phyloP scores from a whole-genome alignment of 1,140 invertebrate genomes.

The Tetramorium parvispinum region DNA sequence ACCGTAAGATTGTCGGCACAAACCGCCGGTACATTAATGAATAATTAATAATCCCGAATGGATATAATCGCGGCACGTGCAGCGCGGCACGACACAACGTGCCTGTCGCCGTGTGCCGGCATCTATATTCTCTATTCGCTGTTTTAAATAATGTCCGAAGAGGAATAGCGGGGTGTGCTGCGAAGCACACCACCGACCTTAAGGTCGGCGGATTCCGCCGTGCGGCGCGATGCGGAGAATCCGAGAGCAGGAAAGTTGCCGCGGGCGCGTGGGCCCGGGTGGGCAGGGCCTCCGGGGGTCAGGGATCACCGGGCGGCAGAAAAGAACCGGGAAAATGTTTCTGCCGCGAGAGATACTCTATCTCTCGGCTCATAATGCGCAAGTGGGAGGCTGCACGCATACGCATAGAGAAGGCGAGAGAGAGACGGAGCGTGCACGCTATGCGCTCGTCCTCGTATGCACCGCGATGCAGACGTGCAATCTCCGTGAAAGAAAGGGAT shows the following conservation, averaged over 20 bases:
- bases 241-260: slow-evolving; percentile 56
- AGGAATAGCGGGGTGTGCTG: slow-evolving; percentile 22
- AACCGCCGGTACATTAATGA: slow-evolving; percentile 24
- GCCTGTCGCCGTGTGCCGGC: background rate
- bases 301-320: slow-evolving; percentile 77
- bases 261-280: slow-evolving; percentile 77
- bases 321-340: slow-evolving; percentile 79
- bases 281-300: slow-evolving; percentile 74
- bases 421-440: background rate
- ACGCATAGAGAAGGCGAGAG: slow-evolving; percentile 37
- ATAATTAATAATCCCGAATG: slow-evolving; percentile 53
- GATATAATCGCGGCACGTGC: slow-evolving; percentile 22
- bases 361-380: slow-evolving; percentile 80
- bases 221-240: slow-evolving; percentile 39
- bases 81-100: background rate
- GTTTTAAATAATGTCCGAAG: slow-evolving; percentile 49
- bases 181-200: slow-evolving; percentile 27
- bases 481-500: slow-evolving; percentile 71
- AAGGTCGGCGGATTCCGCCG: slow-evolving; percentile 47
- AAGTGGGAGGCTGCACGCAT: slow-evolving; percentile 77
- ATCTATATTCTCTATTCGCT: slow-evolving; percentile 20
- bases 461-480: slow-evolving; percentile 50
- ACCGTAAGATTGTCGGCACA: background rate
- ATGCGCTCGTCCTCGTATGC: slow-evolving; percentile 29
- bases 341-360: slow-evolving; percentile 78